phyloP scores from a whole-genome alignment of 2,888 invertebrate genomes.

The Campoletis raptor region DNA sequence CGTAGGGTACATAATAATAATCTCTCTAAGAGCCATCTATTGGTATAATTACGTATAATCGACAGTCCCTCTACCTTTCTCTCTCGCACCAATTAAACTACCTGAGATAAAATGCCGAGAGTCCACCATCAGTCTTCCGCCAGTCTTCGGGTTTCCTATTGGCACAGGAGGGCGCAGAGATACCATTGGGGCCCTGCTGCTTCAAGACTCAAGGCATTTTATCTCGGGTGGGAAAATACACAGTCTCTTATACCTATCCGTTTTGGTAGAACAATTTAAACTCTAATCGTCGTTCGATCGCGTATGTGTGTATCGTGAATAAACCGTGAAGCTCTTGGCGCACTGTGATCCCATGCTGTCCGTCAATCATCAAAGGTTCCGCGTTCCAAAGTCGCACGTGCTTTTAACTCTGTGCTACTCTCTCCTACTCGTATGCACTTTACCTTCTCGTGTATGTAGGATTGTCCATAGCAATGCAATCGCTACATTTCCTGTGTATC shows the following conservation, averaged over 20 bases:
- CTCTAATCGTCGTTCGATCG: constrained; percentile 29
- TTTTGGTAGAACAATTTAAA: constrained; percentile 47
- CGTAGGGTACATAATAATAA: constrained; percentile 40
- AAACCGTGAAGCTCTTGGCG: not conserved
- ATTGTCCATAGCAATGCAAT: constrained; percentile 39
- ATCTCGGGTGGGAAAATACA: not conserved
- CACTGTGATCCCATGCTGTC: constrained; percentile 46
- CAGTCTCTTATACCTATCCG: constrained; percentile 6
- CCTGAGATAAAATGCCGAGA: constrained; percentile 11
- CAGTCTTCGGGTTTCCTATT: not conserved
- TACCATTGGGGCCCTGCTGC: not conserved
- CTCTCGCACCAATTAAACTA: constrained; percentile 39
- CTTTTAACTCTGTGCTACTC: not conserved
- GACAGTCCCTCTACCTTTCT: constrained; percentile 1
- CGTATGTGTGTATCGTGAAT: constrained; percentile 15
- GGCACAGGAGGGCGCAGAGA: not conserved
- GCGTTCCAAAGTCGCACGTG: constrained; percentile 67
- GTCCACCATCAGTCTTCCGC: constrained; percentile 14
- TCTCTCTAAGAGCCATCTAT: constrained; percentile 28
- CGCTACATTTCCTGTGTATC: constrained; percentile 31
- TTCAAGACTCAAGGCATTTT: not conserved
- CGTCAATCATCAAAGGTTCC: constrained; percentile 69
- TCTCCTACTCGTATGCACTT: constrained; percentile 23
- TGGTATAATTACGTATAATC: constrained; percentile 44
- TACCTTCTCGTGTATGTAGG: constrained; percentile 1